Evolutionary conservation across 2,888 invertebrate genomes (phyloP), one percentile per base, ranked within the genome.

Genomic region (Dicranocentrus wangi): DNA sequence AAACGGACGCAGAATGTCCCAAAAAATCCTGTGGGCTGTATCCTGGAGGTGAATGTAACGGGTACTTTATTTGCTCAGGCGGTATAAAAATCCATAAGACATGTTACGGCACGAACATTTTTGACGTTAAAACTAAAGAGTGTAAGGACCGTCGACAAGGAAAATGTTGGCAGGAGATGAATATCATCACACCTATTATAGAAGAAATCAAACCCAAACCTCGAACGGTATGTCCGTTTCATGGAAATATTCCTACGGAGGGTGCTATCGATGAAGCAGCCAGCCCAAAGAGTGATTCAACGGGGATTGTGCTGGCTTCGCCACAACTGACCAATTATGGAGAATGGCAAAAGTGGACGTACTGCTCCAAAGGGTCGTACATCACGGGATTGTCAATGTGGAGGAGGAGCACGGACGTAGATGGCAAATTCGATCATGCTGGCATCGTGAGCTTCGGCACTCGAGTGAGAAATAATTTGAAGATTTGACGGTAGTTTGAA

Each of bases 51-150:
- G 72, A 63, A 8, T 72, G 72, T n/a, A 43, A 61, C n/a, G 51
- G 47, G 7, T 72, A 72, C 23, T 72, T 47, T 19, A 47, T 72
- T 8, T 72, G 72, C 72, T 28, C 63, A 13, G 72, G 72, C 0
- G 72, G 72, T 19, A 63, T 28, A 28, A 43, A 51, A 60, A 32
- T 72, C 28, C 47, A 25, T 2, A 72, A 72, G 15, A 60, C 47
- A 8, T 72, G 72, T 19, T 25, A 51, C 7, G 32, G 28, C 7
- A 42, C 25, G 8, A 58, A 23, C 17, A 27, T 63, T 5, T 72
- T 72, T 19, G 72, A 72, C 51, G 15, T 47, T 0, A 43, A 72
- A 8, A 19, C 27, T 0, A 27, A 51, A 13, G 61, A 61, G 17
- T 72, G 72, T 19, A 61, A 51, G 32, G 68, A 68, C 32, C 68